Percentiles rank a stretch among this genome's conserved stretches.
These are phyloP conservation scores for Rhyacichthys aspro DNA, from an alignment of 2,797 vertebrate genomes.

Conservation along the genomic window DNA sequence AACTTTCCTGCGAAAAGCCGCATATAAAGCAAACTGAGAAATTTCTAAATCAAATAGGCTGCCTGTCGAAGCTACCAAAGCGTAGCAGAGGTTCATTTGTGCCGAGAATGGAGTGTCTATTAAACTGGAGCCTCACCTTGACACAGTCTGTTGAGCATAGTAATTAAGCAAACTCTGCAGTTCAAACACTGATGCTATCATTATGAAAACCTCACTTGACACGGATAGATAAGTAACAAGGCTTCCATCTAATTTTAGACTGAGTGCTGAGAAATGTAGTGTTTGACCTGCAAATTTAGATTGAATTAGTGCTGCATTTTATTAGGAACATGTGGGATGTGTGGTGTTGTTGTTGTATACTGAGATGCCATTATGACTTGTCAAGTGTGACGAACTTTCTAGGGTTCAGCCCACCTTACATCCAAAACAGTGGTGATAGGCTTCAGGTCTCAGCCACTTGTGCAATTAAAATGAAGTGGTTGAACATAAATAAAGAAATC, in stretches of 20 bases:
- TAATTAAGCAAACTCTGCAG: slow-evolving; percentile 78
- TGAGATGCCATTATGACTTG: neutral
- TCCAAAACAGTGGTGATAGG: no score
- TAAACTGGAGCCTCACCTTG: slow-evolving; percentile 76
- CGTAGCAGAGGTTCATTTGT: slow-evolving; percentile 76
- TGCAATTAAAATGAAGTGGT: no score
- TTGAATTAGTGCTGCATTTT: neutral
- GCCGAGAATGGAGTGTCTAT: slow-evolving; percentile 71
- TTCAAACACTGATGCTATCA: slow-evolving; percentile 74
- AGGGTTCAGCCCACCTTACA: no score
- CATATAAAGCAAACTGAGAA: slow-evolving; percentile 65
- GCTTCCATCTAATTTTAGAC: slow-evolving; percentile 56
- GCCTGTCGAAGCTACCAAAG: slow-evolving; percentile 67
- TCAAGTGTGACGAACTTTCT: no score
- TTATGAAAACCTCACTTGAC: slow-evolving; percentile 72
- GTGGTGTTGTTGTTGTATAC: neutral
- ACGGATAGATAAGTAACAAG: slow-evolving; percentile 65
- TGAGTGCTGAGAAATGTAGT: slow-evolving; percentile 13
- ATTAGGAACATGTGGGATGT: neutral
- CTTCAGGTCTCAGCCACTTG: no score
- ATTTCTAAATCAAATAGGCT: slow-evolving; percentile 72
- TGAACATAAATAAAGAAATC: no score
- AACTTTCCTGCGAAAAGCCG: slow-evolving; percentile 44
- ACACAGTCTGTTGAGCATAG: slow-evolving; percentile 78
- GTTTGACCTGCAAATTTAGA: slow-evolving; percentile 5